A percentile compares a stretch with the other conserved stretches of the same genome.
Conservation (phyloP, 2,113 vertebrate genomes). For the Amblyopsis rosae region DNA sequence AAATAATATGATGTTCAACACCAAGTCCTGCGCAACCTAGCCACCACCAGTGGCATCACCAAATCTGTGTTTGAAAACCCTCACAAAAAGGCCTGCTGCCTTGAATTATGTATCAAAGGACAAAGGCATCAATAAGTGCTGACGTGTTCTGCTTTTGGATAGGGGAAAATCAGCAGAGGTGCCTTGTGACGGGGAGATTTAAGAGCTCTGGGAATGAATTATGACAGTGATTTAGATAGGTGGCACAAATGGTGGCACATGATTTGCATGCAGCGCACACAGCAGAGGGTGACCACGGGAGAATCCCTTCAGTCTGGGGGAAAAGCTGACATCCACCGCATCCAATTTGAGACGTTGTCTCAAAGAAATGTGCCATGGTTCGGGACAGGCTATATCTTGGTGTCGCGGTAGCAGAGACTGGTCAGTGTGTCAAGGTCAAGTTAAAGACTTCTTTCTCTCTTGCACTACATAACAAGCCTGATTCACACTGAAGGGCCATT, state of each 20-base stretch:
- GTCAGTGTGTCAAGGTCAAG: no score
- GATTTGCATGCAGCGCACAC: constrained; percentile 71
- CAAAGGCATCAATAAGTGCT: constrained; percentile 72
- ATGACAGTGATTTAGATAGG: constrained; percentile 79
- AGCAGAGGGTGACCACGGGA: constrained; percentile 56
- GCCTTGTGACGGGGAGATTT: constrained; percentile 72
- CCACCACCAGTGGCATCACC: constrained; percentile 29
- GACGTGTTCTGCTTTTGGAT: constrained; percentile 66
- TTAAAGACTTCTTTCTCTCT: no score
- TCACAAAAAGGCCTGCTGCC: constrained; percentile 38
- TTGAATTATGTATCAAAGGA: constrained; percentile 76
- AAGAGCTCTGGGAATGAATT: constrained; percentile 73
- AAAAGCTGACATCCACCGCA: constrained; percentile 68
- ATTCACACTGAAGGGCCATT: no score
- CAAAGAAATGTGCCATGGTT: no score
- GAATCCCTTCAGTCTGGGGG: constrained; percentile 66
- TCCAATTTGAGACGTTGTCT: constrained; percentile 45
- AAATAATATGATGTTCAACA: constrained; percentile 45
- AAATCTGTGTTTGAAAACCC: constrained; percentile 54
- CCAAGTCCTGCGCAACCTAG: constrained; percentile 30
- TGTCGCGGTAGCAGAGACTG: no score
- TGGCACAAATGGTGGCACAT: constrained; percentile 58
- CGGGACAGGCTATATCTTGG: no score
- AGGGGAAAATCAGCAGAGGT: constrained; percentile 63
- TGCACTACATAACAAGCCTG: no score